These are phyloP conservation scores for Anarsia innoxiella DNA, from an alignment of 2,888 invertebrate genomes.

Conservation along the genomic window DNA sequence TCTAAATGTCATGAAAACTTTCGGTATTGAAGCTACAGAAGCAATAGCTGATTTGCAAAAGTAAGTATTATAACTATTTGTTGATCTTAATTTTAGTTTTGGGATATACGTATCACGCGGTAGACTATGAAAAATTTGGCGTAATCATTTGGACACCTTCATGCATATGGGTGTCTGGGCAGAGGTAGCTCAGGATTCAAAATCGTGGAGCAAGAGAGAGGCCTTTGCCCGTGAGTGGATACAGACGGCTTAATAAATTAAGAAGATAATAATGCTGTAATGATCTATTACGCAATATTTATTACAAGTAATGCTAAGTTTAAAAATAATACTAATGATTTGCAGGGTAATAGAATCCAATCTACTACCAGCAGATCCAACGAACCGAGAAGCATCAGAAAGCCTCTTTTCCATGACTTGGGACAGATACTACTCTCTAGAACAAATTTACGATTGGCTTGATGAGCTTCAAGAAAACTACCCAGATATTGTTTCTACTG, in stretches of 20 bases:
- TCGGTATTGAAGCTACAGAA: slow-evolving; percentile 28
- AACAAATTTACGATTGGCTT: slow-evolving; percentile 77
- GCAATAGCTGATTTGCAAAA: slow-evolving; percentile 45
- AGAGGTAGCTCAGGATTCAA: no score
- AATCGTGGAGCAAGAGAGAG: no score
- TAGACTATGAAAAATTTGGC: no score
- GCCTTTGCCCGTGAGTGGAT: no score
- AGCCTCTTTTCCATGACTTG: slow-evolving; percentile 55
- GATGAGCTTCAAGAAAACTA: slow-evolving; percentile 62
- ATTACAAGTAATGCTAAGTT: no score
- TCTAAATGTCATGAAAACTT: slow-evolving; percentile 21
- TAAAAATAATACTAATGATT: neutral
- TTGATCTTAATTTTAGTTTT: no score
- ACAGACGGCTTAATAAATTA: no score
- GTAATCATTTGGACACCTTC: no score
- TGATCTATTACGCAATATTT: no score
- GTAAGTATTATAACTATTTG: slow-evolving; percentile 30
- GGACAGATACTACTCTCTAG: slow-evolving; percentile 76
- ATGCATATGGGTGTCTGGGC: no score
- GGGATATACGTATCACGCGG: no score
- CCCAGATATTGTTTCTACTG: slow-evolving; percentile 61
- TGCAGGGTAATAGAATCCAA: slow-evolving; percentile 68
- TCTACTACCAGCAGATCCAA: slow-evolving; percentile 30
- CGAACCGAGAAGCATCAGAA: slow-evolving; percentile 26
- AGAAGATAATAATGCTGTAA: no score